These are phyloP conservation scores for Acronicta aceris DNA, from an alignment of 2,888 invertebrate genomes.

Conservation along the genomic window DNA sequence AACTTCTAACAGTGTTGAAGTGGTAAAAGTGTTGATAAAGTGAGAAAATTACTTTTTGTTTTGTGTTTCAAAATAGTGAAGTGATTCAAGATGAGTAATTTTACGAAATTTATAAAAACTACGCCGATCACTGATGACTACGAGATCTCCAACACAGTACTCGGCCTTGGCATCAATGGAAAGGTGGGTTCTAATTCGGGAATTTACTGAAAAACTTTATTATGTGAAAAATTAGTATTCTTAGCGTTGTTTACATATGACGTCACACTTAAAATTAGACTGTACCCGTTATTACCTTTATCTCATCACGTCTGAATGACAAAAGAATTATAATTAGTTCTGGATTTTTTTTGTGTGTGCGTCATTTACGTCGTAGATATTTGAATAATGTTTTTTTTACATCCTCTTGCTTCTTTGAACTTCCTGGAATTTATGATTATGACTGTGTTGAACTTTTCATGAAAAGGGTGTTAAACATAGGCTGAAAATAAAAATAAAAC, in stretches of 20 bases:
- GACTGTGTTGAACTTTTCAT: background rate
- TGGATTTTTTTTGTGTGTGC: conserved; percentile 10
- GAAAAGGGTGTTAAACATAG: too few relatives aligned
- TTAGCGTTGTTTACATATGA: conserved; percentile 72
- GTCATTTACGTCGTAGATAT: conserved; percentile 14
- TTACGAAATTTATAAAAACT: conserved; percentile 91
- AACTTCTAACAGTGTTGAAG: conserved; percentile 35
- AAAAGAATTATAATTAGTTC: conserved; percentile 47
- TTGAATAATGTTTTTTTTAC: conserved; percentile 12
- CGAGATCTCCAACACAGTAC: conserved; percentile 96
- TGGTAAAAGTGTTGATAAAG: conserved; percentile 56
- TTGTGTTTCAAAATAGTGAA: conserved; percentile 58
- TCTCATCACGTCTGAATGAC: conserved; percentile 30
- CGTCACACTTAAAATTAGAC: conserved; percentile 69
- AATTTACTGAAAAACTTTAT: conserved; percentile 31
- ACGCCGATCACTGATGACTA: conserved; percentile 96
- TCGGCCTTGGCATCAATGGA: conserved; percentile 99
- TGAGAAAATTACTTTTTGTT: conserved; percentile 49
- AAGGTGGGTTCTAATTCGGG: conserved; percentile 88
- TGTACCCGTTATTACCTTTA: conserved; percentile 27
- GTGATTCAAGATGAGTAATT: conserved; percentile 78
- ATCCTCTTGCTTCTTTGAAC: conserved; percentile 9
- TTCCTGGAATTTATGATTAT: conserved; percentile 14
- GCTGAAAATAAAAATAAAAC: too few relatives aligned
- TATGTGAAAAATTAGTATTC: conserved; percentile 33